Percentiles rank a stretch among this genome's conserved stretches.
These are phyloP conservation scores for Rhinophrynus dorsalis DNA, from an alignment of 2,797 vertebrate genomes.

Conservation along the genomic window DNA sequence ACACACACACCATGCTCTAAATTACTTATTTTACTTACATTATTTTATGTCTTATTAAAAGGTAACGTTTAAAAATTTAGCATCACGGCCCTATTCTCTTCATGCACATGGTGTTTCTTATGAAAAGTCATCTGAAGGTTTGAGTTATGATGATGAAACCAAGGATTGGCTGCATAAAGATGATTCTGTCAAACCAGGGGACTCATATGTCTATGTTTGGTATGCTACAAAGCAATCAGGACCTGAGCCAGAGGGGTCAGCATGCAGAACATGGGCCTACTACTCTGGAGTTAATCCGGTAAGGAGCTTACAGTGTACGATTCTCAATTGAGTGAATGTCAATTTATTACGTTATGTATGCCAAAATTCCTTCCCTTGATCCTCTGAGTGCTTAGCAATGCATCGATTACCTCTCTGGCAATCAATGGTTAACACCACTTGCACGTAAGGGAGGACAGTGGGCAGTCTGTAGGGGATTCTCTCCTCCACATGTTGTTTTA, in stretches of 20 bases:
- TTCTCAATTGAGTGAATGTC: too few relatives aligned
- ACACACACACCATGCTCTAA: too few relatives aligned
- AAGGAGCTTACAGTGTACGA: too few relatives aligned
- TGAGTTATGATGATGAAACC: constrained; percentile 85
- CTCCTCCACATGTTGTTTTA: too few relatives aligned
- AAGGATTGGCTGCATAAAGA: constrained; percentile 82
- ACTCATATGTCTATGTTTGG: constrained; percentile 87
- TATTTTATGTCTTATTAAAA: constrained; percentile 51
- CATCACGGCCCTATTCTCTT: constrained; percentile 83
- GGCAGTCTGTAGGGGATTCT: too few relatives aligned
- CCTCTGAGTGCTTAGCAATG: neutral
- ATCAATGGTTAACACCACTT: too few relatives aligned
- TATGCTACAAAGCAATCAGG: constrained; percentile 71
- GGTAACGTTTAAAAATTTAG: constrained; percentile 91
- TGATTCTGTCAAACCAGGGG: constrained; percentile 77
- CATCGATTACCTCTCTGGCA: too few relatives aligned
- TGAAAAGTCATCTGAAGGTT: constrained; percentile 90
- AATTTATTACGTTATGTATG: too few relatives aligned
- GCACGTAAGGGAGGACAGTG: too few relatives aligned
- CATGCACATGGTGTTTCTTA: constrained; percentile 91
- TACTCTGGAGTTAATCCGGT: constrained; percentile 90
- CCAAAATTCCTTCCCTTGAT: too few relatives aligned
- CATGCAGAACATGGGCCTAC: constrained; percentile 89
- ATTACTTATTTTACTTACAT: neutral
- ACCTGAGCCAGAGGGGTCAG: constrained; percentile 69